These are phyloP conservation scores for Drosophila mayri DNA, from an alignment of 1,140 invertebrate genomes.

Conservation along the genomic window DNA sequence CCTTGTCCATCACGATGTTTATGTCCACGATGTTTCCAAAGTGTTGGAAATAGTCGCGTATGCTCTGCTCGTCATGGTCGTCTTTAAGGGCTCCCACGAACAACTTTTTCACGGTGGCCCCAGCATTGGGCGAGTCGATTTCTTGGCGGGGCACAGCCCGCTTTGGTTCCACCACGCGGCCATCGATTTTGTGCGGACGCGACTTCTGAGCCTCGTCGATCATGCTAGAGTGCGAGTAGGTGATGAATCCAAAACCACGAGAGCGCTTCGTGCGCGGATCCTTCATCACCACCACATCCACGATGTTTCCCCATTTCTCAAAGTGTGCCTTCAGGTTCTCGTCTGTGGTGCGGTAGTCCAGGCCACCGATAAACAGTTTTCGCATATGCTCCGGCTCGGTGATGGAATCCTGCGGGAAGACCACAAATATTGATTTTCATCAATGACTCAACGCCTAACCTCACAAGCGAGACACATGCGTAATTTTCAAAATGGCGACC, in stretches of 20 bases:
- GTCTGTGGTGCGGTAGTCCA: constrained; percentile 98
- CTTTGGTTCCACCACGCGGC: constrained; percentile 97
- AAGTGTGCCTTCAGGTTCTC: constrained; percentile 97
- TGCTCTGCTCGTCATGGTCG: constrained; percentile 94
- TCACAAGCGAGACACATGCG: constrained; percentile 59
- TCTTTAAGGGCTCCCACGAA: constrained; percentile 97
- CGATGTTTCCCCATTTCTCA: constrained; percentile 98
- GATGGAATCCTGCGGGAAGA: constrained; percentile 70
- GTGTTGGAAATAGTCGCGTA: constrained; percentile 93
- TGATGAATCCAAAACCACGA: constrained; percentile 99
- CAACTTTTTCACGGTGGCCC: constrained; percentile 97
- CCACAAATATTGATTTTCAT: constrained; percentile 52
- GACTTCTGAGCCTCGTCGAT: constrained; percentile 97
- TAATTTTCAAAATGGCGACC: constrained; percentile 81
- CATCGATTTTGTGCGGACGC: constrained; percentile 90
- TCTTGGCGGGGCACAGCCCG: constrained; percentile 97
- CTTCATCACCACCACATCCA: constrained; percentile 99
- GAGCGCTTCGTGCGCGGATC: constrained; percentile 97
- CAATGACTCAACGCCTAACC: constrained; percentile 50
- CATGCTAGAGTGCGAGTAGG: constrained; percentile 96
- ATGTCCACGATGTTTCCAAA: constrained; percentile 94
- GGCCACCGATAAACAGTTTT: constrained; percentile 98
- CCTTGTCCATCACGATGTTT: constrained; percentile 95
- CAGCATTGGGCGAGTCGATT: constrained; percentile 95
- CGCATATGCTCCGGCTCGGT: constrained; percentile 96